Evolutionary conservation across 2,797 vertebrate species (phyloP).

Genomic region (Melanotaenia trifasciata): DNA sequence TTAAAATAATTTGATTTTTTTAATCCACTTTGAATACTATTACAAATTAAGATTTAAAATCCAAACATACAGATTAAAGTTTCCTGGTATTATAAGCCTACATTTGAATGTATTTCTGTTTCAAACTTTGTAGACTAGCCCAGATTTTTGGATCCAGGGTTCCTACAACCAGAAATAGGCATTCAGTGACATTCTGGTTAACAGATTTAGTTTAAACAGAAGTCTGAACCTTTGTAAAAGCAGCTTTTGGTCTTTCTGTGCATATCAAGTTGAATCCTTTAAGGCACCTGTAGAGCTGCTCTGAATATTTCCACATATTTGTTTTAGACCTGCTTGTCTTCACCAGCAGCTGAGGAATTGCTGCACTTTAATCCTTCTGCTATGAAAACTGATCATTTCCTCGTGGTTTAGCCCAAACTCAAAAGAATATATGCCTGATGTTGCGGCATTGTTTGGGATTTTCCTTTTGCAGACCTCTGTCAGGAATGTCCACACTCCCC

Average conservation of each 20-base stretch:
- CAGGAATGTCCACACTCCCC: slow-evolving; percentile 80
- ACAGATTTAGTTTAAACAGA: background rate
- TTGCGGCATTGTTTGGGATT: background rate
- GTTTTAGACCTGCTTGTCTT: background rate
- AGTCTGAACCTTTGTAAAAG: background rate
- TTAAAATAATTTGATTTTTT: too few relatives aligned
- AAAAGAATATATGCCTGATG: background rate
- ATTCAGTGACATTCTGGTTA: background rate
- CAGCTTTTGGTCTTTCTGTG: background rate
- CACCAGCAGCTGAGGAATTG: background rate
- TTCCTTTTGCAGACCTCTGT: slow-evolving; percentile 67
- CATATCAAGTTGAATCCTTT: background rate
- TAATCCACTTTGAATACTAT: too few relatives aligned
- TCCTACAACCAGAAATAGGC: background rate
- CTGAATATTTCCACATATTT: background rate
- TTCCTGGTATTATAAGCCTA: background rate
- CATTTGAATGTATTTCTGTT: background rate
- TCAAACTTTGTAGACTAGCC: background rate
- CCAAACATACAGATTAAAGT: too few relatives aligned
- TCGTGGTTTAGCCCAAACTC: background rate
- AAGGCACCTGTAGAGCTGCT: background rate
- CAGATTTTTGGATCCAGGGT: background rate
- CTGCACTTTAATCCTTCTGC: background rate
- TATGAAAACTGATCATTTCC: background rate
- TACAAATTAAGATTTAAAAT: too few relatives aligned